phyloP scores from a whole-genome alignment of 2,888 invertebrate species.

The Pachycephus smyrnensis region DNA sequence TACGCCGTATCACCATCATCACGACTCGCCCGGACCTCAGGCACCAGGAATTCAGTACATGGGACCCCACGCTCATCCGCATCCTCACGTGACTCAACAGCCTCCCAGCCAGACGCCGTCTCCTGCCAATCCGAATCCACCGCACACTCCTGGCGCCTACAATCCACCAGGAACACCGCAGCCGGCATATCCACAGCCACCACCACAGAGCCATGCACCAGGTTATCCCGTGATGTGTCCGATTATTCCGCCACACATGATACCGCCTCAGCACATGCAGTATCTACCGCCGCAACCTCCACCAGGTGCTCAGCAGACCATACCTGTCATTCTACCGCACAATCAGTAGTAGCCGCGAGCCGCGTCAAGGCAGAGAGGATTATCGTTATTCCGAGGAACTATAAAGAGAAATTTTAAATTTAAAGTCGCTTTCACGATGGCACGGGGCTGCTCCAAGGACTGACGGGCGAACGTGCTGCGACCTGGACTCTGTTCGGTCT shows the following conservation, averaged over 20 bases:
- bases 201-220: constrained; percentile 69
- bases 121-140: constrained; percentile 66
- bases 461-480: not conserved
- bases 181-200: constrained; percentile 72
- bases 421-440: constrained; percentile 22
- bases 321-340: constrained; percentile 67
- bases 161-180: constrained; percentile 67
- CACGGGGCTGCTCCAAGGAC: not conserved
- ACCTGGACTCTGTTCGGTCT: not conserved
- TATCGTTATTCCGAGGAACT: constrained; percentile 47
- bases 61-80: constrained; percentile 68
- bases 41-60: constrained; percentile 70
- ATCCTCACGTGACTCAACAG: constrained; percentile 61
- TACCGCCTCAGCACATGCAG: constrained; percentile 70
- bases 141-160: constrained; percentile 72
- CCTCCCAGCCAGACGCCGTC: constrained; percentile 64
- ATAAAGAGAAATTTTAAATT: constrained; percentile 46
- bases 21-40: constrained; percentile 71
- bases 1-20: constrained; percentile 65
- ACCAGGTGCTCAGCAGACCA: constrained; percentile 64
- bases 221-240: constrained; percentile 74
- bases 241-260: constrained; percentile 66
- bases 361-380: constrained; percentile 31
- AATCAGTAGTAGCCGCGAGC: constrained; percentile 67
- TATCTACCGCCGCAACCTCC: constrained; percentile 69